Percentiles rank a stretch among this genome's conserved stretches.
These are phyloP conservation scores for Sapayoa aenigma DNA, from an alignment of 2,113 vertebrate species.

Conservation along the genomic window DNA sequence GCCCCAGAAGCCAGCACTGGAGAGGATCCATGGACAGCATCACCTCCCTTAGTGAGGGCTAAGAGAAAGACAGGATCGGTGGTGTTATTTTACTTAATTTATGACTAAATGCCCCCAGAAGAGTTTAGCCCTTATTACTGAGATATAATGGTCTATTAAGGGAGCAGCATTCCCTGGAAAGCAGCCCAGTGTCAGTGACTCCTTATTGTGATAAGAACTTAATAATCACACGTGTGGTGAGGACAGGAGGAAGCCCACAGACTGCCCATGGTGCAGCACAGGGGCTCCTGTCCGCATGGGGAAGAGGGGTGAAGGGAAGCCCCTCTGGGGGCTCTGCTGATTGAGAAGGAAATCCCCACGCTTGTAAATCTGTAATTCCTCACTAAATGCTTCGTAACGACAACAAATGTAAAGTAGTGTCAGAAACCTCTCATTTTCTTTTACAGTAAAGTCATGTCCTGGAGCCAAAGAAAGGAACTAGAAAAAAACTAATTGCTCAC, in stretches of 20 bases:
- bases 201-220: conserved; percentile 61
- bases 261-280: not conserved
- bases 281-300: not conserved
- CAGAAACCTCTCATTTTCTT: conserved; percentile 32
- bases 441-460: not conserved
- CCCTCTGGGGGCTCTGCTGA: not conserved
- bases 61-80: not conserved
- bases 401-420: conserved; percentile 23
- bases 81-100: conserved; percentile 67
- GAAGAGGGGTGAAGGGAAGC: not conserved
- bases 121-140: conserved; percentile 55
- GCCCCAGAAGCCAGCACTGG: not conserved
- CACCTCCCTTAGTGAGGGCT: not conserved
- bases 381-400: not conserved
- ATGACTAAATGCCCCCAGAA: conserved; percentile 62
- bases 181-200: conserved; percentile 59
- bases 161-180: conserved; percentile 63
- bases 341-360: not conserved
- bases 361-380: conserved; percentile 50
- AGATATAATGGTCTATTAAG: conserved; percentile 67
- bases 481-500: not conserved
- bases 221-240: conserved; percentile 60
- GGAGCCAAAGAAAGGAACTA: not conserved
- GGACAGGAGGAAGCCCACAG: conserved; percentile 18
- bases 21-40: not conserved